Conservation (phyloP, 2,888 invertebrate genomes). For the Andrena minutula region DNA sequence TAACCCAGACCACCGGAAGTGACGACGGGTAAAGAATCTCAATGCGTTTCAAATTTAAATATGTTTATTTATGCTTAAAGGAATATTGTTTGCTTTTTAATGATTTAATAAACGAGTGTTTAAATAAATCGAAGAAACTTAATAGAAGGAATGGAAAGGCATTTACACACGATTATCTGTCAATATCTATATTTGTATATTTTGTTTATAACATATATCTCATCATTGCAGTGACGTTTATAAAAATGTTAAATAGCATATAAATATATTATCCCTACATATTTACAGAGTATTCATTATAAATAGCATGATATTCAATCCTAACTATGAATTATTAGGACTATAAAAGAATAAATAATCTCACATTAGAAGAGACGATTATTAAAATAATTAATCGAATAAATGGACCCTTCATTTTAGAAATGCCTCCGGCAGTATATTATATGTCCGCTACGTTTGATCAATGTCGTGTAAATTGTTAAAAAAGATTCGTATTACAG, state of each 20-base stretch:
- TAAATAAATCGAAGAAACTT: too few species aligned
- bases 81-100: background rate
- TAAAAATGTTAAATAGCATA: conserved; percentile 78
- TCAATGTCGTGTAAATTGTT: conserved; percentile 48
- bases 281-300: conserved; percentile 66
- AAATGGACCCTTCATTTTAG: conserved; percentile 54
- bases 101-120: too few species aligned
- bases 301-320: conserved; percentile 41
- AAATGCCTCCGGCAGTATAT: conserved; percentile 52
- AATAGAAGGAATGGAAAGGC: background rate
- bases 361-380: conserved; percentile 43
- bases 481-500: conserved; percentile 44
- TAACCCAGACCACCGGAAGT: background rate
- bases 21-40: background rate
- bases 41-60: background rate
- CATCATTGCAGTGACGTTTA: conserved; percentile 56
- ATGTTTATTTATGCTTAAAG: background rate
- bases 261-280: conserved; percentile 73
- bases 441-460: conserved; percentile 21
- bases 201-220: conserved; percentile 52
- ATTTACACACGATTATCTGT: background rate
- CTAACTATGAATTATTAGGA: conserved; percentile 32
- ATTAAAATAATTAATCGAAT: conserved; percentile 40
- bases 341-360: conserved; percentile 68
- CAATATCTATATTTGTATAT: conserved; percentile 37